Evolutionary conservation across 2,113 vertebrate species (phyloP), one percentile per base, ranked within the genome.

Genomic region (Oncorhynchus clarkii): DNA sequence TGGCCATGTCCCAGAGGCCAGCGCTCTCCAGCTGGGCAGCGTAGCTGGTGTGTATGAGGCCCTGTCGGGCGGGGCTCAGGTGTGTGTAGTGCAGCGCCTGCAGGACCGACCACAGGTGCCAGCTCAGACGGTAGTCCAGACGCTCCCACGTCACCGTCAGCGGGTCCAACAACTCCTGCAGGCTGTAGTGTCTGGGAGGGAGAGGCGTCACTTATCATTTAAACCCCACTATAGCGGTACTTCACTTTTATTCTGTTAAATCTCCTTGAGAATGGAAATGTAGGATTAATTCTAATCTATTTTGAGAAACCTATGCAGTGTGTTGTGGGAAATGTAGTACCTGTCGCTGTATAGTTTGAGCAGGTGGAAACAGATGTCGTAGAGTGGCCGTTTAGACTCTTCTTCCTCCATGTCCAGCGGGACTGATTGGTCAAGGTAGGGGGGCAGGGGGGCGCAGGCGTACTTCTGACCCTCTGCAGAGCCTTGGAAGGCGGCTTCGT

Each of bases 281-380:
- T 16, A 54, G 51, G 14, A 54, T 54, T 54, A 2, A 45, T 45
- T 45, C 9, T 45, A 45, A 11, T 18, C 3, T 16, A 51, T 54
- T 18, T 14, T 54, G 51, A 18, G 4, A 54, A 54, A 18, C 1
- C 4, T 54, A 54, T 54, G 51, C 51, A 54, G 20, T 29, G 59
- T 16, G 2, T 39, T 12, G 45, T 57, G 5, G 11, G 45, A 12
- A 20, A 4, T 4, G 8, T n/a, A n/a, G 80, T 75, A 98, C 98
- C 96, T 95, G 92, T 99, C 95, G 1, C 97, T 96, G 93, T 99
- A 97, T 64, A 99, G 96, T 80, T 98, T 99, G 13, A 99, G 88
- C 73, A 99, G 85, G 77, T 99, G 97, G 91, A 98, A 99, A 73
- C 97, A 99, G 75, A 97, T 90, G 1, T 99, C 97, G 39, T 94